Evolutionary conservation across 2,888 invertebrate species (phyloP), one percentile per base, ranked within the genome.

Genomic region (Oxyteleia sp.): DNA sequence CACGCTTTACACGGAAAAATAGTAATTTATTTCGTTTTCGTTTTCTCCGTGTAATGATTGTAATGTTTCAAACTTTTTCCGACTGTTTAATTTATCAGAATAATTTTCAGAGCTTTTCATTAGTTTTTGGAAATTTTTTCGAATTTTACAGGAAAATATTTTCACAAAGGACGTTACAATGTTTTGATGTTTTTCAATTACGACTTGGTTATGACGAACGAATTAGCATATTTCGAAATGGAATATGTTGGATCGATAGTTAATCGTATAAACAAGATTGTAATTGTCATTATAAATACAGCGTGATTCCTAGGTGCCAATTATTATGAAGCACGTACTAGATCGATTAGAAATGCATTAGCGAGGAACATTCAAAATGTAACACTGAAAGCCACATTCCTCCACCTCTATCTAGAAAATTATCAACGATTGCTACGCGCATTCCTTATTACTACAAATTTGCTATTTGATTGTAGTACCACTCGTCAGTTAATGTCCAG

Each of bases 241-340:
- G 75, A 87, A 69, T 13, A 63, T 53, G 32, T 43, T 18, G 3
- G 18, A 26, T 1, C 7, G 29, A 49, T 16, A 66, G 26, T 76
- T 29, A 51, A 68, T 72, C 69, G 18, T n/a, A 18, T 41, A 35
- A 41, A 61, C 38, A 53, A 83, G 84, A 87, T 89, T 88, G 87
- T 90, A 90, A 90, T 90, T 89, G 89, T 90, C 89, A 87, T 88
- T 90, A 90, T 90, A 84, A 86, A 88, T 78, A 87, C 85, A 86
- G 87, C 88, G 87, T 88, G 88, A 86, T 90, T 86, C 81, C 84
- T 68, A 71, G 84, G 87, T 87, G 89, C 89, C 90, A 89, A 89
- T 90, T 89, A 89, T 83, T 68, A 66, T 38, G 76, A 74, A 85
- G 84, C 23, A 86, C 78, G 78, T 13, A 16, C 75, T 82, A 72